Base-by-base conservation (phyloP, 2,113 vertebrate species). In the Prionailurus bengalensis region DNA sequence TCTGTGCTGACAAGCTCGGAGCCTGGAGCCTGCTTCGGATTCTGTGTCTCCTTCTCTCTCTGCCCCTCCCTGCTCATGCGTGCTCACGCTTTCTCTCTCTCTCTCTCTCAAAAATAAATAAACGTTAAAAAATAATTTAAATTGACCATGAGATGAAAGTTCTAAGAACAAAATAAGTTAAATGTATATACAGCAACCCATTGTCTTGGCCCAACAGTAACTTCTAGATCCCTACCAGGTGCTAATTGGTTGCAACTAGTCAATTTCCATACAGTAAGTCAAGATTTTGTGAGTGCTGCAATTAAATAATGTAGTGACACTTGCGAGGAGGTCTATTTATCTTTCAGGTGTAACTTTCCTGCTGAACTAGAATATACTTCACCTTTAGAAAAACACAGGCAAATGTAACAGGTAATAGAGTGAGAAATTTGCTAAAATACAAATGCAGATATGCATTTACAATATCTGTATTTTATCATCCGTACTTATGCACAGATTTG, bases 321-420 rank as follows among this genome's bases (percentile, higher is more conserved):
- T 55, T 42, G 33, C 68, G 53, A 74, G 3, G 55, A 16, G 16
- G 36, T 21, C 33, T 12, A 29, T 27, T 13, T n/a, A 80, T 53
- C 11, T 48, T n/a, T 80, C 29, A 53, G 15, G 2, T 48, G 4
- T 74, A 14, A 3, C 19, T 92, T 94, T 84, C 15, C n/a, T 48
- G 48, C 11, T 68, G 10, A 5, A 39, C 9, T 78, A 12, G 0
- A n/a, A 17, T 23, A 3, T 33, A 66, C 0, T 63, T 65, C 12
- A 51, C 4, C 82, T 73, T 84, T 63, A 23, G 10, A 29, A 92
- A 70, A 63, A 68, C 45, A 0, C 3, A 81, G 45, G 17, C 7
- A 25, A 29, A 36, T 33, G 0, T 42, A 39, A 48, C 3, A 55
- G 1, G 11, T 31, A 4, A 83, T 36, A 36, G 4, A 13, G 3